Evolutionary conservation across 1,140 invertebrate genomes (phyloP).

Genomic region (Drosophila mauritiana): DNA sequence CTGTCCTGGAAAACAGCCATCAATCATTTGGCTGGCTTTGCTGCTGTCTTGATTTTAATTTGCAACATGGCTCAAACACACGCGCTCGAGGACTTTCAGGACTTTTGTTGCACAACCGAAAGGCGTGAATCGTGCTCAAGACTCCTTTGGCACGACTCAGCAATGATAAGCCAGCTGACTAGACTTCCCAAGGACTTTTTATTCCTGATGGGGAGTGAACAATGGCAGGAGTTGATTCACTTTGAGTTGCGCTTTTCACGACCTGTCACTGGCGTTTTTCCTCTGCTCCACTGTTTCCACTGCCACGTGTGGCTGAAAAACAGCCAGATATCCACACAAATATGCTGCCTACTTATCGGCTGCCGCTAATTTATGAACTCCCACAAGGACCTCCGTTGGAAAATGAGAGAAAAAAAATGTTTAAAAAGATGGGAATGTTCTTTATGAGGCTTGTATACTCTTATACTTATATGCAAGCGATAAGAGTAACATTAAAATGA

Average conservation of each 20-base stretch:
- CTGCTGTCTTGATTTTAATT: constrained; percentile 79
- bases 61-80: constrained; percentile 56
- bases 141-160: constrained; percentile 27
- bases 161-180: constrained; percentile 54
- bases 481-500: neutral
- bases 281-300: neutral
- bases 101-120: constrained; percentile 30
- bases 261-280: constrained; percentile 16
- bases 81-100: constrained; percentile 12
- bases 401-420: neutral
- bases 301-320: neutral
- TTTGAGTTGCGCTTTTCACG: constrained; percentile 50
- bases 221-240: constrained; percentile 5
- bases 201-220: neutral
- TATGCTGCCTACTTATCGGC: constrained; percentile 47
- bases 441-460: neutral
- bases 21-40: constrained; percentile 69
- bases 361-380: constrained; percentile 45
- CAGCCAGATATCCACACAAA: constrained; percentile 12
- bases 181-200: constrained; percentile 30
- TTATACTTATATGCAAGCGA: neutral
- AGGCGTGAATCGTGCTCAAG: constrained; percentile 70
- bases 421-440: neutral
- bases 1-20: constrained; percentile 55
- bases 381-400: neutral